phyloP scores from a whole-genome alignment of 2,797 vertebrate species.

The Smutsia gigantea region DNA sequence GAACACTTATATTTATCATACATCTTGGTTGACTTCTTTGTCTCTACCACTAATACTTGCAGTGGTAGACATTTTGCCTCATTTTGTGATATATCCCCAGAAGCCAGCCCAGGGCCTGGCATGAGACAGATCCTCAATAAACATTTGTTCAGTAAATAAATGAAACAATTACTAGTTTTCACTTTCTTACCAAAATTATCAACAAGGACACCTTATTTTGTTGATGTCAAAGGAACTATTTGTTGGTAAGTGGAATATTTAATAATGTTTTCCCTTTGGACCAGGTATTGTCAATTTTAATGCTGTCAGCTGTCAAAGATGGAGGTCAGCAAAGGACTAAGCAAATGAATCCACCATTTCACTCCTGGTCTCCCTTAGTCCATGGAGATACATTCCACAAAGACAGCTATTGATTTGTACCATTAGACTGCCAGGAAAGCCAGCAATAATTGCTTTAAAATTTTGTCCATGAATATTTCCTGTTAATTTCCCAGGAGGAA shows the following conservation, averaged over 20 bases:
- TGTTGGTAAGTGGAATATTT: slow-evolving; percentile 41
- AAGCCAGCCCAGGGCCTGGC: background rate
- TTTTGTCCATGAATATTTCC: slow-evolving; percentile 68
- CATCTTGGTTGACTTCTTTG: slow-evolving; percentile 17
- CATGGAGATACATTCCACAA: slow-evolving; percentile 60
- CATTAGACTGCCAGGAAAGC: slow-evolving; percentile 63
- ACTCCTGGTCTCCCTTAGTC: slow-evolving; percentile 49
- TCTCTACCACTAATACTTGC: background rate
- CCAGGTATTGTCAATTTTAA: background rate
- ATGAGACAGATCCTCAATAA: background rate
- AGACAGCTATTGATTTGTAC: slow-evolving; percentile 78
- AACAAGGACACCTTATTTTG: slow-evolving; percentile 19
- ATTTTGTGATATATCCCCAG: background rate
- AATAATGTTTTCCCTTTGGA: slow-evolving; percentile 36
- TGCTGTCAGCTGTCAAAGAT: slow-evolving; percentile 37
- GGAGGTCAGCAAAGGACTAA: background rate
- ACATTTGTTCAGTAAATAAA: slow-evolving; percentile 30
- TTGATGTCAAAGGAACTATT: background rate
- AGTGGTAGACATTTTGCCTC: background rate
- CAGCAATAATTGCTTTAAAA: slow-evolving; percentile 66
- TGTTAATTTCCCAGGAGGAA: slow-evolving; percentile 73
- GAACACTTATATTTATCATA: background rate
- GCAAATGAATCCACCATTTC: slow-evolving; percentile 20
- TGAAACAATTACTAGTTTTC: slow-evolving; percentile 14
- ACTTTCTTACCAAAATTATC: slow-evolving; percentile 35